Evolutionary conservation across 2,888 invertebrate genomes (phyloP).

Genomic region (Cyclophora punctaria): DNA sequence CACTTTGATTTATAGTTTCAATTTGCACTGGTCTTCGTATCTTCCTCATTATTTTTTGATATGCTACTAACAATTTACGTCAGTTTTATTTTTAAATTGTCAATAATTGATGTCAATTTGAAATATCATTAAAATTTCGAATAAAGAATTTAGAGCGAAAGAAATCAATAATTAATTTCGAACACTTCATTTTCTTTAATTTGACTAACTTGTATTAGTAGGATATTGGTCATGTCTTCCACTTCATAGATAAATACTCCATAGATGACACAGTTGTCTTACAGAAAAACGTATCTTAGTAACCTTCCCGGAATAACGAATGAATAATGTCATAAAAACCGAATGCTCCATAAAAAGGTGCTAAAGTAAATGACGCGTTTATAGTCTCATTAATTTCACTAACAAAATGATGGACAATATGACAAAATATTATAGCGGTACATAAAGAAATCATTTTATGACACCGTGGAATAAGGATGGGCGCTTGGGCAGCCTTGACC

Average conservation of each 20-base stretch:
- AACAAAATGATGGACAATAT: conserved; percentile 11
- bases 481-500: conserved; percentile 30
- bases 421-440: conserved; percentile 10
- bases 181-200: no score
- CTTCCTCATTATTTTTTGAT: conserved; percentile 27
- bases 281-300: no score
- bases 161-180: no score
- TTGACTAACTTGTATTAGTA: no score
- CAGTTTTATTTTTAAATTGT: conserved; percentile 1
- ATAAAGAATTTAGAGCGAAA: no score
- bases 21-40: conserved; percentile 17
- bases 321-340: no score
- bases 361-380: no score
- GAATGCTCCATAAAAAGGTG: no score
- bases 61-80: conserved; percentile 7
- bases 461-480: conserved; percentile 21
- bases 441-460: conserved; percentile 22
- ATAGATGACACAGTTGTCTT: no score
- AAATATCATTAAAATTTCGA: neutral
- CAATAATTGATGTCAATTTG: conserved; percentile 2
- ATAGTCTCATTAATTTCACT: conserved; percentile 9
- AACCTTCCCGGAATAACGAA: no score
- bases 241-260: no score
- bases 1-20: conserved; percentile 26
- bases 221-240: no score